These are phyloP conservation scores for Drosophila tanythrix DNA, from an alignment of 2,888 invertebrate genomes.

Conservation along the genomic window DNA sequence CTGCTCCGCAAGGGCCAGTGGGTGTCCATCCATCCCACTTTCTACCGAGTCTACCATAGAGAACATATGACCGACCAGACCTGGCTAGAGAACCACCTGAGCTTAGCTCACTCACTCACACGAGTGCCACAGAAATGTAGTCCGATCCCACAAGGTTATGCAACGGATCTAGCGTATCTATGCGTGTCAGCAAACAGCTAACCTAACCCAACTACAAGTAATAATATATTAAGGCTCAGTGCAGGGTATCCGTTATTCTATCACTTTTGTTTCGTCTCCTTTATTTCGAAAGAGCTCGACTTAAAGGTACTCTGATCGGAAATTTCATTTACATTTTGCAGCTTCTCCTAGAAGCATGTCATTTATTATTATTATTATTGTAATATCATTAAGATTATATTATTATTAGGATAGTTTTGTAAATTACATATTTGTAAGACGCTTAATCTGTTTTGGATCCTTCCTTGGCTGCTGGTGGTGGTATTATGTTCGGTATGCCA, in stretches of 20 bases:
- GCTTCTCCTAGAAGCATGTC: not conserved
- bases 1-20: too few relatives aligned
- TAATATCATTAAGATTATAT: too few relatives aligned
- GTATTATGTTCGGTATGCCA: conserved; percentile 85
- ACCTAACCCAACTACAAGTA: not conserved
- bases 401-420: too few relatives aligned
- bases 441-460: not conserved
- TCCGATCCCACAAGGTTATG: too few relatives aligned
- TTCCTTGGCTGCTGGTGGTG: not conserved
- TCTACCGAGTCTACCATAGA: too few relatives aligned
- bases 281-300: too few relatives aligned
- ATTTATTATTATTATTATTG: not conserved
- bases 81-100: too few relatives aligned
- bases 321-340: too few relatives aligned
- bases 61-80: too few relatives aligned
- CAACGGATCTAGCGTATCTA: not conserved
- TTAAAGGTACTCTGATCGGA: not conserved
- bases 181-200: not conserved
- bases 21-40: too few relatives aligned
- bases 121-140: not conserved
- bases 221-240: not conserved
- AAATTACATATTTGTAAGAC: not conserved
- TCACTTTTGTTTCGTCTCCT: not conserved
- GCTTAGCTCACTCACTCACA: too few relatives aligned
- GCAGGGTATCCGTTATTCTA: not conserved